phyloP scores from a whole-genome alignment of 1,140 invertebrate species.

The Listronotus oregonensis region DNA sequence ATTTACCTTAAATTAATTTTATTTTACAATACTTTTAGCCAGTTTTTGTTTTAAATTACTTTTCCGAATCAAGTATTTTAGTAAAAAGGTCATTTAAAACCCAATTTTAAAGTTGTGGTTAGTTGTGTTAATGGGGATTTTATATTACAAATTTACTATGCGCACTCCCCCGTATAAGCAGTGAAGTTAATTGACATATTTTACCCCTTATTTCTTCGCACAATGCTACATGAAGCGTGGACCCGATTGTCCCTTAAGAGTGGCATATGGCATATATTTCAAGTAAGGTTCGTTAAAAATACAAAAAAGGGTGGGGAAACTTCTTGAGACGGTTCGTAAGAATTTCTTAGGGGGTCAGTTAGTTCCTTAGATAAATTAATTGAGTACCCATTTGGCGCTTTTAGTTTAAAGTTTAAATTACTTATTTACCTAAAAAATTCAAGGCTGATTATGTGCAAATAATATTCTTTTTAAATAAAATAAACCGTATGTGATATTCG shows the following conservation, averaged over 20 bases:
- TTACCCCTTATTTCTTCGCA: slow-evolving; percentile 8
- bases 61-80: too few relatives aligned
- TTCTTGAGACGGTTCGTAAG: slow-evolving; percentile 5
- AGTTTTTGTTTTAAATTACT: too few relatives aligned
- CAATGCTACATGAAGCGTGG: slow-evolving; percentile 3
- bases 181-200: neutral
- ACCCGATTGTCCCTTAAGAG: slow-evolving; percentile 5
- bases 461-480: neutral
- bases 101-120: too few relatives aligned
- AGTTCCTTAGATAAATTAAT: too few relatives aligned
- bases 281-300: slow-evolving; percentile 3
- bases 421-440: neutral
- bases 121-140: too few relatives aligned
- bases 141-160: too few relatives aligned
- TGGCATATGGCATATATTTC: slow-evolving; percentile 14
- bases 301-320: neutral
- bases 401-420: too few relatives aligned
- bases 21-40: too few relatives aligned
- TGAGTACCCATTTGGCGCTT: too few relatives aligned
- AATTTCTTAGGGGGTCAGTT: neutral
- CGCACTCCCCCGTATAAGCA: too few relatives aligned
- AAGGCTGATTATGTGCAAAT: slow-evolving; percentile 11
- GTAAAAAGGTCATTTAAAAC: too few relatives aligned
- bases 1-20: too few relatives aligned
- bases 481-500: slow-evolving; percentile 8